Evolutionary conservation across 2,888 invertebrate genomes (phyloP).

Genomic region (Drosophila kambysellisi): DNA sequence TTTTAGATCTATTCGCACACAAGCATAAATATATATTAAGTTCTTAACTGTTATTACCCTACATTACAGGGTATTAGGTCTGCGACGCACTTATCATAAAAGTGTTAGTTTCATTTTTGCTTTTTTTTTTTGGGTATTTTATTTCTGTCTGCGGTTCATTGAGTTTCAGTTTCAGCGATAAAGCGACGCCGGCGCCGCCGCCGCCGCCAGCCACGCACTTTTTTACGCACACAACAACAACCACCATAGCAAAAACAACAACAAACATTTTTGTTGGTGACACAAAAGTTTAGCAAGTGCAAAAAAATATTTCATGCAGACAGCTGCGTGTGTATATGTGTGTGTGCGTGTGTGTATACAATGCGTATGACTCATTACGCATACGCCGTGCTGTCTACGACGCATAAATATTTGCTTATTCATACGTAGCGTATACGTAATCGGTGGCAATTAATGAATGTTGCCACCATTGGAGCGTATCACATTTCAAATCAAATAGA

Average conservation of each 20-base stretch:
- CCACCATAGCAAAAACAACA: slow-evolving; percentile 21
- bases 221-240: slow-evolving; percentile 43
- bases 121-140: slow-evolving; percentile 31
- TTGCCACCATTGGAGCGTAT: slow-evolving; percentile 8
- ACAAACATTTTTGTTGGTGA: slow-evolving; percentile 9
- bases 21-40: background rate
- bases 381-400: slow-evolving; percentile 70
- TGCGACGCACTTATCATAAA: background rate
- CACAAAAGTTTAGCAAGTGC: slow-evolving; percentile 53
- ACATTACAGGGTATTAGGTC: background rate
- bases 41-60: background rate
- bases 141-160: slow-evolving; percentile 60
- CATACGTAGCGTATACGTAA: slow-evolving; percentile 4
- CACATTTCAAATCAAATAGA: slow-evolving; percentile 15
- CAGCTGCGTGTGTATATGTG: slow-evolving; percentile 27
- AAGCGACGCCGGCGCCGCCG: slow-evolving; percentile 40
- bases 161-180: slow-evolving; percentile 58
- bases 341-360: slow-evolving; percentile 26
- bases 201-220: slow-evolving; percentile 57
- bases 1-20: background rate
- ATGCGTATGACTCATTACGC: slow-evolving; percentile 56
- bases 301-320: slow-evolving; percentile 56
- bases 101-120: slow-evolving; percentile 2
- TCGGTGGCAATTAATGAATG: slow-evolving; percentile 25
- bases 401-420: slow-evolving; percentile 19